phyloP scores from a whole-genome alignment of 2,113 vertebrate species.

The Colossoma macropomum region DNA sequence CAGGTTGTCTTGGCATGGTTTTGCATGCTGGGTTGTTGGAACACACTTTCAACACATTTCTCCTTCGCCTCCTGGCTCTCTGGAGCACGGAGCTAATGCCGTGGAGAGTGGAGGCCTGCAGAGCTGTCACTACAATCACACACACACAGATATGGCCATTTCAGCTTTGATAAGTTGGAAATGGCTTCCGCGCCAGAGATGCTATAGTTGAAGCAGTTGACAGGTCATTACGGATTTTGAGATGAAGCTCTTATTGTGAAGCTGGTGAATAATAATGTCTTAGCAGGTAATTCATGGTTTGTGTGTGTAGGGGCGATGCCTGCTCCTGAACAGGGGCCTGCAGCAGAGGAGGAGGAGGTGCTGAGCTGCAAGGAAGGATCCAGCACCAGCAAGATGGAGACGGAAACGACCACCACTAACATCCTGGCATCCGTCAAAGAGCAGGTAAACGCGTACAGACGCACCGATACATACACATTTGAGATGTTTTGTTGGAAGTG shows the following conservation, averaged over 20 bases:
- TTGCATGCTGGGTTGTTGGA: slow-evolving; percentile 54
- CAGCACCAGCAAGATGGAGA: slow-evolving; percentile 55
- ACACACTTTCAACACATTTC: slow-evolving; percentile 44
- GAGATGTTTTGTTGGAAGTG: too few species aligned
- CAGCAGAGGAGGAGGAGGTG: slow-evolving; percentile 47
- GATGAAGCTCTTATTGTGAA: slow-evolving; percentile 30
- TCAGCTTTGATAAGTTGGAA: slow-evolving; percentile 25
- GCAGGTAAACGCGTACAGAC: slow-evolving; percentile 49
- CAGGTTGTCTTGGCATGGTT: slow-evolving; percentile 56
- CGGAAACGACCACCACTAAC: slow-evolving; percentile 54
- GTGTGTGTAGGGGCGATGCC: slow-evolving; percentile 51
- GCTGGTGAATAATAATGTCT: slow-evolving; percentile 25
- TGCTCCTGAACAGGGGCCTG: slow-evolving; percentile 52
- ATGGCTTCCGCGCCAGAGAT: slow-evolving; percentile 4
- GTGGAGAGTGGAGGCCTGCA: slow-evolving; percentile 9
- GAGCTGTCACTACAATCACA: background rate
- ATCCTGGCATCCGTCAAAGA: slow-evolving; percentile 62
- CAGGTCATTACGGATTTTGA: slow-evolving; percentile 26
- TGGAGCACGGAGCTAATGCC: slow-evolving; percentile 26
- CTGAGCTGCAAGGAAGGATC: slow-evolving; percentile 46
- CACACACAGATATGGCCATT: slow-evolving; percentile 7
- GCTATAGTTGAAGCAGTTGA: slow-evolving; percentile 30
- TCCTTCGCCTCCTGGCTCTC: slow-evolving; percentile 6
- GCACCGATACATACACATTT: background rate
- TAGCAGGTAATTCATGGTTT: background rate